Base-by-base conservation (phyloP, 2,113 vertebrate species). In the Ariopsis seemanni region DNA sequence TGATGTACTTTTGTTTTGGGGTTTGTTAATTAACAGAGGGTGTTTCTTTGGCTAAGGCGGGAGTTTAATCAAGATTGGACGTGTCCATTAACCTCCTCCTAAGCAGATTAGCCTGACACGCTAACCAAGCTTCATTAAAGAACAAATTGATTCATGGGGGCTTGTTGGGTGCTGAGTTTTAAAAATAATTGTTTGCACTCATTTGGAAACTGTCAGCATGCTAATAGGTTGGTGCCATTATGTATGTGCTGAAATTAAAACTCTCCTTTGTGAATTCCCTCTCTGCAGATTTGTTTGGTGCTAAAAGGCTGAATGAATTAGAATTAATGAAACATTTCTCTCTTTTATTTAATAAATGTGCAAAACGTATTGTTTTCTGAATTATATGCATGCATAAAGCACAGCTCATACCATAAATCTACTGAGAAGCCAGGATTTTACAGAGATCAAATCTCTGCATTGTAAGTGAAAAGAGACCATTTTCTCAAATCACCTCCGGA, bases 51-150 rank as follows among this genome's bases (percentile, higher is more conserved):
- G 77, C 87, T 87, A 52, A 60, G 55, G 22, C 50, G 27, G 74
- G 82, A 85, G 82, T 88, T 87, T 90, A 83, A 89, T 88, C 82
- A 90, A 89, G 85, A 90, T 86, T 62, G 27, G 79, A 85, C 77
- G 5, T 75, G 65, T 90, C 88, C 84, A 89, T 91, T 89, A 89
- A 88, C 86, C 81, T 88, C 71, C 86, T 88, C n/a, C 82, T 88
- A 55, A 84, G 74, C 72, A 78, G 57, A 88, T 86, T 86, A 84
- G 82, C 72, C 82, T 84, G 72, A 57, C 87, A 67, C 34, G 62
- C 85, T 89, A 88, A 88, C 86, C 88, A 67, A 74, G 78, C 86
- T 91, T 80, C 89, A 89, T 75, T 90, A 90, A 91, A 87, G 72
- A 69, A 85, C 85, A 84, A 83, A 89, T 89, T 90, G 86, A 89